A percentile compares a stretch with the other conserved stretches of the same genome.
Conservation (phyloP, 2,888 invertebrate species). For the Microplitis manilae region DNA sequence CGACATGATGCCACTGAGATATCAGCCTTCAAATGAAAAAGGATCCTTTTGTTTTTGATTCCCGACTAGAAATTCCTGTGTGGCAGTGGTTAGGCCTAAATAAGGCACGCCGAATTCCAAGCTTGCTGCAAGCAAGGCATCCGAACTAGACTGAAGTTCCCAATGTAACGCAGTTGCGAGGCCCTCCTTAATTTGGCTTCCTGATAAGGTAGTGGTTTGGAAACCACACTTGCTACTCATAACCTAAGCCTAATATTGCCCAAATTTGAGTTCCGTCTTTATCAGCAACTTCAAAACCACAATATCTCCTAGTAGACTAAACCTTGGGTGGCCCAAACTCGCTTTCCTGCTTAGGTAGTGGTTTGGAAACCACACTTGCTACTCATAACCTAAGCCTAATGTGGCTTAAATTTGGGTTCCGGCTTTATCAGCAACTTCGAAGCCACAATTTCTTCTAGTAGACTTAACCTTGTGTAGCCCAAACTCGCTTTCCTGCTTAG, state of each 20-base stretch:
- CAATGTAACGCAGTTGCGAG: no score
- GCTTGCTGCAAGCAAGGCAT: no score
- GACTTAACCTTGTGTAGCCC: background rate
- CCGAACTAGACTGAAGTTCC: no score
- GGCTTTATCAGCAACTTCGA: background rate
- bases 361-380: background rate
- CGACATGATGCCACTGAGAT: no score
- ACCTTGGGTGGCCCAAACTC: background rate
- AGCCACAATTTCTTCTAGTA: background rate
- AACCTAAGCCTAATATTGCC: background rate
- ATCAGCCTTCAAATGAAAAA: no score
- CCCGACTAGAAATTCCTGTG: no score
- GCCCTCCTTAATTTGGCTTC: background rate
- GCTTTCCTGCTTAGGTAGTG: background rate
- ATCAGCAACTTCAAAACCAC: background rate
- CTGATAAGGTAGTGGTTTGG: background rate
- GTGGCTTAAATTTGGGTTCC: background rate
- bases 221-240: background rate
- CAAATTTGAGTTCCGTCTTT: background rate
- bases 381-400: background rate
- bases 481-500: no score
- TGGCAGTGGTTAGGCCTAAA: no score
- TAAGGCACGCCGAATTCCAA: no score
- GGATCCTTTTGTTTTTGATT: no score
- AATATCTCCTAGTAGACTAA: background rate